Conservation (phyloP, 2,797 vertebrate species). For the Cyclopterus lumpus region DNA sequence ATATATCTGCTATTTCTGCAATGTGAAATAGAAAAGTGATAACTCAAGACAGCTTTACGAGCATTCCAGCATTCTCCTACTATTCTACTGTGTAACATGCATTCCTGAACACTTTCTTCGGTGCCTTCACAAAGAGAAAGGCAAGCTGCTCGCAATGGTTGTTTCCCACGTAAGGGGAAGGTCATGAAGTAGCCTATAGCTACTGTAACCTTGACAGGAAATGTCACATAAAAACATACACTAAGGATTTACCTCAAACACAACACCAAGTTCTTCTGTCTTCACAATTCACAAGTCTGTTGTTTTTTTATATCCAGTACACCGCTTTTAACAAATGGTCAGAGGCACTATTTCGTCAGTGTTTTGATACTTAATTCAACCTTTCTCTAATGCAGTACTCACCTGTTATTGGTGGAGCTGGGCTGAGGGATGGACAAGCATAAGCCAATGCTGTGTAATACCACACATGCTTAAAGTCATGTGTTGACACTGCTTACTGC, state of each 20-base stretch:
- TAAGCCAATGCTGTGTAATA: conserved; percentile 55
- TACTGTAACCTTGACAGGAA: conserved; percentile 53
- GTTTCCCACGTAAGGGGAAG: conserved; percentile 40
- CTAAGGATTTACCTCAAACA: conserved; percentile 56
- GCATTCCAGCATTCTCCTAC: background rate
- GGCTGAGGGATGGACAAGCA: conserved; percentile 3
- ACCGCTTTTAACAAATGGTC: conserved; percentile 21
- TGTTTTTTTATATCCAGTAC: conserved; percentile 17
- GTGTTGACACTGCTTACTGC: conserved; percentile 45
- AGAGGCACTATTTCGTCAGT: conserved; percentile 30
- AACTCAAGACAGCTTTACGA: background rate
- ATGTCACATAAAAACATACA: conserved; percentile 2
- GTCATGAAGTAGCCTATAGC: conserved; percentile 46
- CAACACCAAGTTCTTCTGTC: conserved; percentile 30
- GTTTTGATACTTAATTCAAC: conserved; percentile 62
- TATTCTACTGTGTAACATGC: background rate
- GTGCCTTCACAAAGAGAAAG: background rate
- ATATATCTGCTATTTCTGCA: background rate
- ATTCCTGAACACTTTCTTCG: background rate
- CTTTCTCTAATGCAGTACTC: conserved; percentile 17
- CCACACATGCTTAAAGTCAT: conserved; percentile 52
- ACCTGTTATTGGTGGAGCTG: conserved; percentile 62
- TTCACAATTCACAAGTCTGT: conserved; percentile 25
- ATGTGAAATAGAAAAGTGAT: conserved; percentile 4
- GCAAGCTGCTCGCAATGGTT: conserved; percentile 4